Conservation (phyloP, 1,140 invertebrate genomes). For the Leptestheria dahalacensis region DNA sequence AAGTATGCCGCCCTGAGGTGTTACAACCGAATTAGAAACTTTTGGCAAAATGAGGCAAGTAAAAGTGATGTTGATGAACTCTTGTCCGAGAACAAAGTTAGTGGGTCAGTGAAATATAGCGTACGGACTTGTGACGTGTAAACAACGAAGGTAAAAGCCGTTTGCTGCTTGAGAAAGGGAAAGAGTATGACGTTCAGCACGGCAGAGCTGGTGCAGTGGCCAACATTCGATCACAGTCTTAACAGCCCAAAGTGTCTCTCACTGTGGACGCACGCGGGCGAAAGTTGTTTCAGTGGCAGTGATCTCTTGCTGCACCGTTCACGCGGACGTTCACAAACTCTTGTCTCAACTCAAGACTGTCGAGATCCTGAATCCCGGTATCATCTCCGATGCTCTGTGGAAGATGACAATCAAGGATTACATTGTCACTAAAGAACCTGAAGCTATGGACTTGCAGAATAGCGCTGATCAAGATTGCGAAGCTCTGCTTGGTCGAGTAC, state of each 20-base stretch:
- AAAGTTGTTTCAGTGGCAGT: not conserved
- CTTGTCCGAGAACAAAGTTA: not conserved
- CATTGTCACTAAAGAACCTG: not conserved
- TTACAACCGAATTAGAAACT: not conserved
- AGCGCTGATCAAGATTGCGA: not conserved
- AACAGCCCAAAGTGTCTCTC: not conserved
- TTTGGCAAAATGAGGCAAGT: not conserved
- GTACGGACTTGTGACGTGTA: not conserved
- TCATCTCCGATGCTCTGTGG: not conserved
- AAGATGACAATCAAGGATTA: not conserved
- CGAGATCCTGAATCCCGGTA: too few relatives aligned
- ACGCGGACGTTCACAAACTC: not conserved
- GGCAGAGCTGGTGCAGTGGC: not conserved
- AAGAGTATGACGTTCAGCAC: not conserved
- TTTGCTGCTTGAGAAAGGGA: too few relatives aligned
- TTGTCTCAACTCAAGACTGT: not conserved
- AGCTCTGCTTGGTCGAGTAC: not conserved
- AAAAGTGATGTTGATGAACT: not conserved
- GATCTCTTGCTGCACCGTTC: not conserved
- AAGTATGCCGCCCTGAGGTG: too few relatives aligned
- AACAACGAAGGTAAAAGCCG: not conserved
- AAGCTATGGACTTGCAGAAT: not conserved
- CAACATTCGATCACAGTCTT: not conserved
- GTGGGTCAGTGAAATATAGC: not conserved
- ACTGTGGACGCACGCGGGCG: not conserved